Conservation (phyloP, 2,797 vertebrate genomes). For the Xiphophorus birchmanni region DNA sequence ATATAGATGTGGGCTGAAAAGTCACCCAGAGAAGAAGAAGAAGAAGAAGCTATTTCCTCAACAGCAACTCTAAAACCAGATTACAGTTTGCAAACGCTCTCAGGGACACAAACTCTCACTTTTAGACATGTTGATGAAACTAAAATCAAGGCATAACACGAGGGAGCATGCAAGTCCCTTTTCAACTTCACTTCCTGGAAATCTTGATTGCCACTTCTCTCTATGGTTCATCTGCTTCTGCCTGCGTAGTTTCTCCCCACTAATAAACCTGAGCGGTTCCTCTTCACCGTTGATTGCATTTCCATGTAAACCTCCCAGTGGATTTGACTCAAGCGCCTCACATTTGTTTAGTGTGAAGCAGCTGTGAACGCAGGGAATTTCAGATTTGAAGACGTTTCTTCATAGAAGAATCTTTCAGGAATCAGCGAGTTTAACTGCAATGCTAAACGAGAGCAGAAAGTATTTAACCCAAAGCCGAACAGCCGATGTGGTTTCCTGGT, state of each 20-base stretch:
- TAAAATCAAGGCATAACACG: background rate
- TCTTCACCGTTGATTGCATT: conserved; percentile 1
- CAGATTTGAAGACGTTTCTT: background rate
- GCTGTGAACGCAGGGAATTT: background rate
- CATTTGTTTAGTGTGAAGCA: background rate
- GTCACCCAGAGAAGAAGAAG: background rate
- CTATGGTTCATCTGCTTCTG: background rate
- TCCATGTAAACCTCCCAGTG: background rate
- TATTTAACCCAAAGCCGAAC: no score
- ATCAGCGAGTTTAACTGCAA: background rate
- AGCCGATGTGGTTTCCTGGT: no score
- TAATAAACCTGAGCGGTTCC: background rate
- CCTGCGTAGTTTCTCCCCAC: background rate
- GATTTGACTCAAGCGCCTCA: background rate
- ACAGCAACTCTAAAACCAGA: background rate
- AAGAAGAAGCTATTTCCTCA: background rate
- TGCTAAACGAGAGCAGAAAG: background rate
- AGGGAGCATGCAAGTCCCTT: background rate
- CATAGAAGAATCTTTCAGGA: background rate
- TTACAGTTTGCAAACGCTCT: background rate
- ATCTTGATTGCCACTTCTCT: background rate
- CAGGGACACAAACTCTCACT: background rate
- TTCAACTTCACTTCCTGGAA: background rate
- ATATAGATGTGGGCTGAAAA: background rate
- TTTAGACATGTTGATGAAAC: background rate